Conservation (phyloP, 2,797 vertebrate genomes). For the Apogon hyalosoma region DNA sequence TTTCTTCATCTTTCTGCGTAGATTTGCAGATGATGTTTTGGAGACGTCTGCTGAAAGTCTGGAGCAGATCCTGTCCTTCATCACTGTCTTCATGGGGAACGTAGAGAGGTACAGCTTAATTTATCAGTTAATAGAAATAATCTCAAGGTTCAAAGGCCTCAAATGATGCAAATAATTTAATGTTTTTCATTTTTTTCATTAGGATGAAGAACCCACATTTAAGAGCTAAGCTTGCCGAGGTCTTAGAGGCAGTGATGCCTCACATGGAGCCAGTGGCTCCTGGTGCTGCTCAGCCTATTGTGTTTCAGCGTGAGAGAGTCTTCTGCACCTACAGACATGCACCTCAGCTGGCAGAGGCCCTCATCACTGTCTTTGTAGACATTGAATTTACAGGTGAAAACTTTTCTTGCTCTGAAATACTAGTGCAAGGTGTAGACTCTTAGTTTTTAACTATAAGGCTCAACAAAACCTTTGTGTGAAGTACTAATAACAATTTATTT, state of each 20-base stretch:
- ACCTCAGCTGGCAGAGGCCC: constrained; percentile 91
- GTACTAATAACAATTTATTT: too few relatives aligned
- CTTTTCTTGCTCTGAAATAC: not conserved
- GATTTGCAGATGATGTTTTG: constrained; percentile 94
- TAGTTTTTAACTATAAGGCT: not conserved
- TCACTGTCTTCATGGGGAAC: constrained; percentile 96
- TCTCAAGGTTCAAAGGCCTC: not conserved
- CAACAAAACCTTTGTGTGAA: too few relatives aligned
- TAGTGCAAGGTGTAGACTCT: not conserved
- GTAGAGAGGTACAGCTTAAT: constrained; percentile 89
- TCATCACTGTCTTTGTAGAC: constrained; percentile 98
- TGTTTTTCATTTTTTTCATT: not conserved
- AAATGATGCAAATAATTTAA: not conserved
- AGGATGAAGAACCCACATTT: constrained; percentile 99
- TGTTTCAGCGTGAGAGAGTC: constrained; percentile 93
- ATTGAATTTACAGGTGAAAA: constrained; percentile 96
- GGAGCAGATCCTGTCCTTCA: constrained; percentile 94
- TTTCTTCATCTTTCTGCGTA: constrained; percentile 96
- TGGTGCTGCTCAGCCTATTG: constrained; percentile 86
- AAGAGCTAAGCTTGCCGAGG: constrained; percentile 95
- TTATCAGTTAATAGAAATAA: not conserved
- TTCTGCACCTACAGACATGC: constrained; percentile 92
- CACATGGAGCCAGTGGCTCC: constrained; percentile 90
- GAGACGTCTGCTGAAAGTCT: constrained; percentile 92
- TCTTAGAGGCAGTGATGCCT: constrained; percentile 98